Base-by-base conservation (phyloP, 2,113 vertebrate genomes). In the Pseudorasbora parva region DNA sequence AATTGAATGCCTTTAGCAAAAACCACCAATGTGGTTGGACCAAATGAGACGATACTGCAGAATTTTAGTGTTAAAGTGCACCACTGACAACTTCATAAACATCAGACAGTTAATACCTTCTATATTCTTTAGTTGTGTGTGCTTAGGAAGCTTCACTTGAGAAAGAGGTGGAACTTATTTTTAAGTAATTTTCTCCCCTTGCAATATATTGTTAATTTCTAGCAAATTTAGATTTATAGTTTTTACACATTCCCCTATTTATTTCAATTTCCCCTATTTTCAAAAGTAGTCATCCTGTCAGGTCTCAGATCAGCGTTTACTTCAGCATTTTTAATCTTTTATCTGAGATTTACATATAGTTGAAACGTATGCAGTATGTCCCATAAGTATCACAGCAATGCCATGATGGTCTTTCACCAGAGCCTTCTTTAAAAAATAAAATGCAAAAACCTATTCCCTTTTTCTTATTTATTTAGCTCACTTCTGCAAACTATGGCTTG, bases 101-200 rank as follows among this genome's bases (percentile, higher is more conserved):
- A 56, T 56, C 73, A 33, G 73, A 17, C 1, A 30, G 17, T 76
- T 37, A 37, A 56, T 51, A 37, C 49, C 15, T 56, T 56, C 11
- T 33, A 23, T 75, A 17, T 17, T 76, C 8, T 59, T 47, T 60
- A 47, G 56, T 60, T 19, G n/a, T 62, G 7, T 78, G 7, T 57
- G 90, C 71, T 57, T 75, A 37, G 25, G 86, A 88, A 81, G 68
- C 82, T 88, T 72, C 78, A 78, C 85, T 66, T 62, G 45, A 71
- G 68, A 79, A 81, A 23, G 33, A 76, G 79, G 74, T 45, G 83
- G 85, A 71, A 56, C 45, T 71, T 51, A 11, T 77, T 23, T 62
- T 73, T 25, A 25, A 19, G 25, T 15, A 1, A 66, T 19, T 54
- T 49, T 54, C 82, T 73, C 37, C 30, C 11, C 56, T 62, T 77